Conservation (phyloP, 2,888 invertebrate genomes). For the Taphrorychus bicolor region DNA sequence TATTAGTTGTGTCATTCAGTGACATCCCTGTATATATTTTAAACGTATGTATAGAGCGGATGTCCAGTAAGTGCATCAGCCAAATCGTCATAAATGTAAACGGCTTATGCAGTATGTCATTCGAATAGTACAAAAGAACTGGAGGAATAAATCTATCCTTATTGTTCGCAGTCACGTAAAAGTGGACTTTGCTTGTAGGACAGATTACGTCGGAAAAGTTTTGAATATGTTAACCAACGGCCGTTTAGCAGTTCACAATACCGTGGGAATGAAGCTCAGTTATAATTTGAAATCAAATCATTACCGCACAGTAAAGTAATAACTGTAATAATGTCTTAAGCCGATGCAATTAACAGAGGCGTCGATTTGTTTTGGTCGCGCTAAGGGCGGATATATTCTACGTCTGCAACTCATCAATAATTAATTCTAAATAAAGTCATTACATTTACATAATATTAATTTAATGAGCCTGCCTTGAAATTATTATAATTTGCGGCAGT, state of each 20-base stretch:
- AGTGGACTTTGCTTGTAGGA: slow-evolving; percentile 43
- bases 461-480: background rate
- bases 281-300: slow-evolving; percentile 31
- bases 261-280: slow-evolving; percentile 34
- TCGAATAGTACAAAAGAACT: slow-evolving; percentile 42
- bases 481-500: background rate
- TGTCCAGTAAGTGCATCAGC: slow-evolving; percentile 24
- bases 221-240: slow-evolving; percentile 32
- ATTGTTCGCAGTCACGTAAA: slow-evolving; percentile 47
- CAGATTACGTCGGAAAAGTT: slow-evolving; percentile 35
- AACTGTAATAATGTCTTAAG: slow-evolving; percentile 29
- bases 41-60: slow-evolving; percentile 1
- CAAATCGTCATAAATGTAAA: slow-evolving; percentile 28
- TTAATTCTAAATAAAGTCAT: background rate
- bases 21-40: too few relatives aligned
- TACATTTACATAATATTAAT: background rate
- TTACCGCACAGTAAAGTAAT: slow-evolving; percentile 28
- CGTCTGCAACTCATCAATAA: background rate
- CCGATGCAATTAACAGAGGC: slow-evolving; percentile 24
- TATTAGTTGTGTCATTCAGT: too few relatives aligned
- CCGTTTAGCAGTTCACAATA: slow-evolving; percentile 21
- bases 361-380: slow-evolving; percentile 2
- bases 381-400: background rate
- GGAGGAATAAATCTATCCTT: slow-evolving; percentile 47
- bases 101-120: slow-evolving; percentile 32